Conservation (phyloP, 2,113 vertebrate species). For the Tringa solitaria region DNA sequence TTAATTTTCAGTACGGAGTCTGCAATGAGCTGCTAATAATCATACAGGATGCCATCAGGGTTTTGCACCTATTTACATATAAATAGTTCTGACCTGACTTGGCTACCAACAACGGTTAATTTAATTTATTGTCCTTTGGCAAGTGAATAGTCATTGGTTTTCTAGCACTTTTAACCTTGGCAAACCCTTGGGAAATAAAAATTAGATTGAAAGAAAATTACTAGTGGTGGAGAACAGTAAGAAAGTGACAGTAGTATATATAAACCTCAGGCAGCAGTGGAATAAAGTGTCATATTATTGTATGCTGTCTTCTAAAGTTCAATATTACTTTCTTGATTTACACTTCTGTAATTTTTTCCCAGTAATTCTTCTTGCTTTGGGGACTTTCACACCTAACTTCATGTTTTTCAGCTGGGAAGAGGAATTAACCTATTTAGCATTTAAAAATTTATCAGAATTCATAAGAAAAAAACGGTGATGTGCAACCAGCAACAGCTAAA, state of each 20-base stretch:
- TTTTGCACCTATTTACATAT: constrained; percentile 77
- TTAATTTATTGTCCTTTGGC: constrained; percentile 81
- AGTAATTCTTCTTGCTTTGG: constrained; percentile 42
- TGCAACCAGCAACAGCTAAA: neutral
- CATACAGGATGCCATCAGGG: constrained; percentile 52
- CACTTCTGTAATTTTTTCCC: constrained; percentile 44
- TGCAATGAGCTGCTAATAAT: constrained; percentile 69
- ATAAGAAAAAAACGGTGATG: neutral
- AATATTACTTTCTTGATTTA: constrained; percentile 78
- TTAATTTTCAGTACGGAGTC: constrained; percentile 43
- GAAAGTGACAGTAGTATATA: constrained; percentile 82
- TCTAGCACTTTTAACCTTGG: constrained; percentile 80
- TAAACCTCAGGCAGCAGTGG: constrained; percentile 74
- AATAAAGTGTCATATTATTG: constrained; percentile 77
- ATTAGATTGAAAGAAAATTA: constrained; percentile 84
- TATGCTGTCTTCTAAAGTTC: constrained; percentile 70
- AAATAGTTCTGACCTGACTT: constrained; percentile 75
- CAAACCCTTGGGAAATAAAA: constrained; percentile 83
- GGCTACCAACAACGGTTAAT: constrained; percentile 73
- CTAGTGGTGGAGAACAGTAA: constrained; percentile 75
- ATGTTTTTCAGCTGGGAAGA: constrained; percentile 45
- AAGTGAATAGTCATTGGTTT: constrained; percentile 77
- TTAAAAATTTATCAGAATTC: neutral
- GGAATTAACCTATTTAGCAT: constrained; percentile 37
- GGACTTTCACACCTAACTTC: constrained; percentile 37